Conservation (phyloP, 30 jellyfish, hydroid and myxozoan species). For the Rhopilema esculentum region DNA sequence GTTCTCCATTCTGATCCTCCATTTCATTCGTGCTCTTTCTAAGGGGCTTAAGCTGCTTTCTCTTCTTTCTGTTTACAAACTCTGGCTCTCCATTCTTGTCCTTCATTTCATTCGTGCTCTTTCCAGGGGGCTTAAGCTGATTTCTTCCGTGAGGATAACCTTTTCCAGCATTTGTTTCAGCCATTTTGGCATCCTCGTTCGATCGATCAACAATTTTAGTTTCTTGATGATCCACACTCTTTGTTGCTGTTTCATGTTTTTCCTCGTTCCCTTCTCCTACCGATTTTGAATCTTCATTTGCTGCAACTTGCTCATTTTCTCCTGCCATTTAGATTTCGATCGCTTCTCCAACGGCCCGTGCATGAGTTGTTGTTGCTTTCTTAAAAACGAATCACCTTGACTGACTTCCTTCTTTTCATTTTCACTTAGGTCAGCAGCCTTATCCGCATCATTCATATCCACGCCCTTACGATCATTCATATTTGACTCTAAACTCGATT, state of each 20-base stretch:
- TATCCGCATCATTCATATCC: background rate
- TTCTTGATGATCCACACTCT: background rate
- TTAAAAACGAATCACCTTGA: slow-evolving; percentile 32
- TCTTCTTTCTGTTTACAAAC: background rate
- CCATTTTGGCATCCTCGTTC: background rate
- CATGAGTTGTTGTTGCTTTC: slow-evolving; percentile 48
- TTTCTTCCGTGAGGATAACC: background rate
- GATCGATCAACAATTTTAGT: background rate
- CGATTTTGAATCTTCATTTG: background rate
- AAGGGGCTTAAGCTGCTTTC: slow-evolving; percentile 10
- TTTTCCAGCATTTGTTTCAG: background rate
- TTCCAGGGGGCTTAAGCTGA: background rate
- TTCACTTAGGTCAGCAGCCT: background rate
- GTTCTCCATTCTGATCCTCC: background rate
- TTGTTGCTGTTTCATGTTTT: background rate
- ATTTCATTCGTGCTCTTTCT: background rate
- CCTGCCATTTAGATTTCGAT: background rate
- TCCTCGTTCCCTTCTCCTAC: background rate
- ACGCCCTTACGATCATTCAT: background rate
- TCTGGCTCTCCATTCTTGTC: background rate
- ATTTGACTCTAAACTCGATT: background rate
- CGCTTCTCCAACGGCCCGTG: slow-evolving; percentile 17
- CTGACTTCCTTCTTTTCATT: slow-evolving; percentile 5
- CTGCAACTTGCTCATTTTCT: background rate
- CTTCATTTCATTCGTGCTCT: too few species aligned